These are phyloP conservation scores for Elgaria multicarinata DNA, from an alignment of 2,113 vertebrate genomes.

Conservation along the genomic window DNA sequence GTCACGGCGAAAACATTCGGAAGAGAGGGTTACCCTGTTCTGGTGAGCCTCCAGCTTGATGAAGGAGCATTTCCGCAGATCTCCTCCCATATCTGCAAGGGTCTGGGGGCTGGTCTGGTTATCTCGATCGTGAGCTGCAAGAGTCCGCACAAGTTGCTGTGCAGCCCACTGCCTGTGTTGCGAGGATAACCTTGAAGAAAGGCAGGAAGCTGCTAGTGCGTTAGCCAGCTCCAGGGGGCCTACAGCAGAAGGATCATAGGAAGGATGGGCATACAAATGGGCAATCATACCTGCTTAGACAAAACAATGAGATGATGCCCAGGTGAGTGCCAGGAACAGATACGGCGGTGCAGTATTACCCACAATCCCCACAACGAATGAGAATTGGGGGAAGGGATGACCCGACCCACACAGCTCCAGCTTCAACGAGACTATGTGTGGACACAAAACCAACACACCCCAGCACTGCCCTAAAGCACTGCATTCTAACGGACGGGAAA, in stretches of 20 bases:
- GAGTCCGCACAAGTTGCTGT: constrained; percentile 94
- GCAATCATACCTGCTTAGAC: constrained; percentile 92
- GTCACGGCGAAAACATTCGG: not conserved
- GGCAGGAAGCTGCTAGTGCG: constrained; percentile 96
- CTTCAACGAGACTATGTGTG: not conserved
- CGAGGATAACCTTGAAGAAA: constrained; percentile 94
- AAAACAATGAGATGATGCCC: constrained; percentile 81
- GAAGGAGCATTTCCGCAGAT: constrained; percentile 93
- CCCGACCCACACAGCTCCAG: not conserved
- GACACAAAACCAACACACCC: no score
- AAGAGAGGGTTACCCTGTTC: constrained; percentile 84
- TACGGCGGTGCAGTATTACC: constrained; percentile 62
- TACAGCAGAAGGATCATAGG: constrained; percentile 93
- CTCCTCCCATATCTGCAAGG: constrained; percentile 94
- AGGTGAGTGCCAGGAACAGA: constrained; percentile 72
- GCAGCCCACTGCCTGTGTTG: constrained; percentile 98
- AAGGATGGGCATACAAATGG: constrained; percentile 92
- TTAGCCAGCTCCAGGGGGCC: constrained; percentile 99
- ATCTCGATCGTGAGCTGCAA: constrained; percentile 96
- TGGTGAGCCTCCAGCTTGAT: constrained; percentile 97
- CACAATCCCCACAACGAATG: constrained; percentile 58
- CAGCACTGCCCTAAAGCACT: not conserved
- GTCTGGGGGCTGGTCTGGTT: constrained; percentile 93
- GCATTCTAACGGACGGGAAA: not conserved
- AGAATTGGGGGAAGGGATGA: not conserved